Evolutionary conservation across 2,797 vertebrate genomes (phyloP), one percentile per base, ranked within the genome.

Genomic region (Emydoidea blandingii): DNA sequence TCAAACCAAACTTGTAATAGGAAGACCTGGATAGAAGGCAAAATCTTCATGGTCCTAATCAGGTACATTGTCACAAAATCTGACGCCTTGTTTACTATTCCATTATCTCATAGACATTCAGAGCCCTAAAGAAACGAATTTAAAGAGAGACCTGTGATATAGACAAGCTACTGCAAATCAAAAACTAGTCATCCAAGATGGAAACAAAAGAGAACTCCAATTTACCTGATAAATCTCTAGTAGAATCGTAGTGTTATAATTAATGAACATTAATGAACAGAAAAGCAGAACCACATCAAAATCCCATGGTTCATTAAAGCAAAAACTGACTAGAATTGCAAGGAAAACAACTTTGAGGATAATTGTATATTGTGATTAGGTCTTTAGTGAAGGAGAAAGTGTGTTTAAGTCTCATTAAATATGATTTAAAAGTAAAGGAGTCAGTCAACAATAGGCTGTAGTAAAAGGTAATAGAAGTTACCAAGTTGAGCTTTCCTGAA

Each of bases 31-130:
- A 23, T 76, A 31, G 37, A 23, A 85, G 95, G 44, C 72, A 95
- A 95, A 91, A 91, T 57, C 90, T 95, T 54, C 0, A 0, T 86
- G 85, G 72, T 85, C 84, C 93, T 97, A 93, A 96, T 95, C 72
- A 95, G 85, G 93, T 93, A 95, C 92, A 94, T 95, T 91, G 49
- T 86, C 56, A 95, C 91, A 90, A 96, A 94, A 94, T 56, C 76
- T 91, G 89, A 96, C 86, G 25, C 92, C 83, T 85, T 95, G 88
- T 94, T 91, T 95, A 95, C 88, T 79, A 41, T 80, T 76, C 59
- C 84, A 41, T 80, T 94, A 95, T 91, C 93, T 94, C 86, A 94
- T 94, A 86, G 93, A 93, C 91, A 62, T 88, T 92, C 87, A 91
- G 68, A 86, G 59, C 65, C 80, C 52, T 16, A 65, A 83, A 53